Evolutionary conservation across 1,140 invertebrate species (phyloP).

Genomic region (Aphidius gifuensis): DNA sequence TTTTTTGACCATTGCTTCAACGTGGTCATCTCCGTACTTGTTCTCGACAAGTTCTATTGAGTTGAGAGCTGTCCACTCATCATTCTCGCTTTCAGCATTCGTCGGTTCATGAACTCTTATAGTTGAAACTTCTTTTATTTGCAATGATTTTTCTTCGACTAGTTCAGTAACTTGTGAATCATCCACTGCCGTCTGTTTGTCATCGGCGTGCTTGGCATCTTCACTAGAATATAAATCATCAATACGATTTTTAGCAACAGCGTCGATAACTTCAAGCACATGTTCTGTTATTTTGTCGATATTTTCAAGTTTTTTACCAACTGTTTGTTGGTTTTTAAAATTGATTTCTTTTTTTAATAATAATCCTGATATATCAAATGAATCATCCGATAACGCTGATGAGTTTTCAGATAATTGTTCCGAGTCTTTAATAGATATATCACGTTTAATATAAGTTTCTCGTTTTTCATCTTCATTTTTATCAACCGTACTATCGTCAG

Average conservation of each 20-base stretch:
- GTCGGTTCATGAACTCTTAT: neutral
- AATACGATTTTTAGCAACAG: constrained; percentile 30
- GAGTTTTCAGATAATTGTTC: neutral
- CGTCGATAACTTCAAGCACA: constrained; percentile 35
- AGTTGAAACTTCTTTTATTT: neutral
- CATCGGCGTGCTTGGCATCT: neutral
- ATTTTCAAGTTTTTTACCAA: neutral
- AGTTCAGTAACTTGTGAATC: neutral
- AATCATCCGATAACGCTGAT: neutral
- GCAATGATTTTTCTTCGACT: neutral
- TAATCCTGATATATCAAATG: no score
- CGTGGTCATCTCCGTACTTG: neutral
- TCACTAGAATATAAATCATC: constrained; percentile 3
- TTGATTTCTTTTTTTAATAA: no score
- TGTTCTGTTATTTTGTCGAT: constrained; percentile 23
- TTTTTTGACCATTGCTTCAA: no score
- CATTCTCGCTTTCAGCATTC: neutral
- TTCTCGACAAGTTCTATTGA: constrained; percentile 3
- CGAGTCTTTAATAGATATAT: neutral
- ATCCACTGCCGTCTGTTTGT: neutral
- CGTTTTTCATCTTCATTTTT: neutral
- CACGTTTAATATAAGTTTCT: neutral
- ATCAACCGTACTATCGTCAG: constrained; percentile 46
- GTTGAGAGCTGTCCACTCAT: constrained; percentile 5
- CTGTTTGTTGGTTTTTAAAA: neutral